Conservation (phyloP, 1,140 invertebrate genomes). For the Glossosoma conforme region DNA sequence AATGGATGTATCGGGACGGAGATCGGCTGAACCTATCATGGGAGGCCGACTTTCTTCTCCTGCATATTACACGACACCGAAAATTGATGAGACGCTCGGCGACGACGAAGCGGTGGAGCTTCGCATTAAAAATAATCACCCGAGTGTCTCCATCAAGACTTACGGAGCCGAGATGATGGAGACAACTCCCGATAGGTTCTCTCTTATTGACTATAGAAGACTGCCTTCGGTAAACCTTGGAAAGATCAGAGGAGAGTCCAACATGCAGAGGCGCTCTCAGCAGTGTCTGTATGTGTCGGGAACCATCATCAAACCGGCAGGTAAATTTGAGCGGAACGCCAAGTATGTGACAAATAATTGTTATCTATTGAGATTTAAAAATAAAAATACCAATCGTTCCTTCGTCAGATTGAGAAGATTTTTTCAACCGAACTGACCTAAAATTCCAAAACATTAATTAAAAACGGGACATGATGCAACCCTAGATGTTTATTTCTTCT, state of each 20-base stretch:
- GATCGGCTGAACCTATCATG: conserved; percentile 25
- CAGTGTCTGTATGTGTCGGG: conserved; percentile 42
- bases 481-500: too few relatives aligned
- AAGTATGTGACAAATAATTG: too few relatives aligned
- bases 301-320: conserved; percentile 34
- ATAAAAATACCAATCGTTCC: too few relatives aligned
- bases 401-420: too few relatives aligned
- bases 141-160: not conserved
- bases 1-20: conserved; percentile 18
- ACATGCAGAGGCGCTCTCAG: conserved; percentile 34
- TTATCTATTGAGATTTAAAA: too few relatives aligned
- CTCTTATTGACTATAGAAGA: conserved; percentile 41
- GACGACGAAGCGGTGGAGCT: not conserved
- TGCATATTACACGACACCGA: too few relatives aligned
- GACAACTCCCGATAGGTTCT: conserved; percentile 36
- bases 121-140: not conserved
- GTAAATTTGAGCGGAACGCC: too few relatives aligned
- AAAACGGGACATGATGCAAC: too few relatives aligned
- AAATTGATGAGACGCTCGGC: too few relatives aligned
- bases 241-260: conserved; percentile 29
- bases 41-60: too few relatives aligned
- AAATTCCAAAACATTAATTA: too few relatives aligned
- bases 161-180: not conserved
- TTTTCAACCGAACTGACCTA: too few relatives aligned
- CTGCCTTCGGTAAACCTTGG: conserved; percentile 39